These are phyloP conservation scores for Trachelipus rathkii DNA, from an alignment of 1,140 invertebrate genomes.

Conservation along the genomic window DNA sequence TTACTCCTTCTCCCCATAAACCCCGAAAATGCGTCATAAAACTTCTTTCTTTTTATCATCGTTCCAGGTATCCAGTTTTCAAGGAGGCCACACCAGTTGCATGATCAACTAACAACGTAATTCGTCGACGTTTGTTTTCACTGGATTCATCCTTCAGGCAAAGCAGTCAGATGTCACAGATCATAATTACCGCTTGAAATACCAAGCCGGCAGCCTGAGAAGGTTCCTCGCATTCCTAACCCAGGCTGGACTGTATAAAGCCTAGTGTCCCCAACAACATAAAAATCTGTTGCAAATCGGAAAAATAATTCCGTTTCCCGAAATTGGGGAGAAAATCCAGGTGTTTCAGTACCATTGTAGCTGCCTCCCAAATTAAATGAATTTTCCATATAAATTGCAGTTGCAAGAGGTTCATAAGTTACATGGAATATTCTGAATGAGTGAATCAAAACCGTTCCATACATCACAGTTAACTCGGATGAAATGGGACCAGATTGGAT, in stretches of 20 bases:
- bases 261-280: constrained; percentile 53
- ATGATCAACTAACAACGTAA: constrained; percentile 75
- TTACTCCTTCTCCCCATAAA: constrained; percentile 83
- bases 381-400: constrained; percentile 72
- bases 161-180: constrained; percentile 73
- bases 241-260: constrained; percentile 95
- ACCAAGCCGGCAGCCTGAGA: constrained; percentile 68
- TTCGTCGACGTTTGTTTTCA: constrained; percentile 51
- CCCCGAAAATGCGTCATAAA: constrained; percentile 82
- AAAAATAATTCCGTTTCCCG: constrained; percentile 88
- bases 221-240: constrained; percentile 80
- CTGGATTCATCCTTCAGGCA: constrained; percentile 67
- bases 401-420: constrained; percentile 57
- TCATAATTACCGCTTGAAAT: constrained; percentile 88
- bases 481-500: constrained; percentile 75
- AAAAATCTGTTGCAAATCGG: constrained; percentile 78
- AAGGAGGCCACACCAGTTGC: constrained; percentile 76
- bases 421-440: constrained; percentile 66
- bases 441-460: constrained; percentile 70
- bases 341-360: constrained; percentile 47
- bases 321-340: constrained; percentile 65
- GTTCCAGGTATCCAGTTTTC: constrained; percentile 77
- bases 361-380: constrained; percentile 66
- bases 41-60: constrained; percentile 76
- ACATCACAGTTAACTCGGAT: constrained; percentile 74